A percentile compares a stretch with the other conserved stretches of the same genome.
Conservation (phyloP, 2,888 invertebrate genomes). For the Drosophila fulvimacula region DNA sequence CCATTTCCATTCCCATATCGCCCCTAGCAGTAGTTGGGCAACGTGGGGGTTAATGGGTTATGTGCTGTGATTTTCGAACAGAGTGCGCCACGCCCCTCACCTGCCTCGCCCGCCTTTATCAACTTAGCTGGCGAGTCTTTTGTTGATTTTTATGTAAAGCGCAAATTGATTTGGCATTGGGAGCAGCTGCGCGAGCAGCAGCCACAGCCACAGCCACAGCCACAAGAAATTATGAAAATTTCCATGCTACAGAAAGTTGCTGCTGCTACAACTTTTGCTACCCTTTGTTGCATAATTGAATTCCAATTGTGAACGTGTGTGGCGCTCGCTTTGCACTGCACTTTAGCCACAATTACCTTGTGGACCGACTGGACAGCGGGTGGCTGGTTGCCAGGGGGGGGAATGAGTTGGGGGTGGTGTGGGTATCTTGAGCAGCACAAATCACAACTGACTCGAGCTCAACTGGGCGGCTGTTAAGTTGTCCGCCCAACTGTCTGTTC, state of each 20-base stretch:
- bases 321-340: slow-evolving; percentile 9
- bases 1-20: slow-evolving; percentile 7
- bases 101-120: slow-evolving; percentile 4
- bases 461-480: slow-evolving; percentile 17
- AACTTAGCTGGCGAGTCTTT: slow-evolving; percentile 43
- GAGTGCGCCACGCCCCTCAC: slow-evolving; percentile 18
- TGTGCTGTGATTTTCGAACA: slow-evolving; percentile 73
- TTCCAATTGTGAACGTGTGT: slow-evolving; percentile 32
- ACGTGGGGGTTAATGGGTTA: slow-evolving; percentile 72
- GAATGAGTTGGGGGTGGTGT: background rate
- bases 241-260: slow-evolving; percentile 26
- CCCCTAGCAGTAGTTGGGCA: slow-evolving; percentile 51
- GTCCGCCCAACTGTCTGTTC: slow-evolving; percentile 16
- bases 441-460: slow-evolving; percentile 30
- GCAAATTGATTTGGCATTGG: slow-evolving; percentile 74
- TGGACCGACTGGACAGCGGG: background rate
- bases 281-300: slow-evolving; percentile 46
- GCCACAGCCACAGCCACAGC: slow-evolving; percentile 26
- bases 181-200: slow-evolving; percentile 32
- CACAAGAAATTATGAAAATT: slow-evolving; percentile 50
- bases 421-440: slow-evolving; percentile 32
- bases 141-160: slow-evolving; percentile 74
- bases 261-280: slow-evolving; percentile 18
- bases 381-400: background rate
- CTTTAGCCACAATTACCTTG: slow-evolving; percentile 17